Evolutionary conservation across 2,113 vertebrate genomes (phyloP), one percentile per base, ranked within the genome.

Genomic region (Pelobates fuscus): DNA sequence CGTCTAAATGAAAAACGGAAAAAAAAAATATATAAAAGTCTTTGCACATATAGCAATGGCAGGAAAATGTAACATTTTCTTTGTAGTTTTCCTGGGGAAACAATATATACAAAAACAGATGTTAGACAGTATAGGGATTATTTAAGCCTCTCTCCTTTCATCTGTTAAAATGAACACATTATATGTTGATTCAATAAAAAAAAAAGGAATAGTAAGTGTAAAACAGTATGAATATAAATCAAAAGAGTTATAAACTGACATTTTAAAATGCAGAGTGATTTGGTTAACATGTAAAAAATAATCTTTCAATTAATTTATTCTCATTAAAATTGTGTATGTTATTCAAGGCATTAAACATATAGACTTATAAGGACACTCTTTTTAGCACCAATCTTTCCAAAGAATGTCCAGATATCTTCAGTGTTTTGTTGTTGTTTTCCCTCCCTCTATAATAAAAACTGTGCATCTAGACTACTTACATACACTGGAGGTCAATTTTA

Each of bases 371-470:
- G 89, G 89, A 94, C 86, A 91, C 86, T 85, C 59, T 89, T 91
- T 85, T 83, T 92, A 98, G 96, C 96, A 98, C 96, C 95, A 87
- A 90, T 88, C 89, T 90, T 90, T 88, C 88, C 90, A 88, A 85
- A 91, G 87, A 87, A 90, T 85, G 86, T 84, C 88, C 89, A 87
- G 86, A 93, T 86, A 86, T 89, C 92, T 88, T 93, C 92, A 94
- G 91, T 93, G 91, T 95, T 92, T 89, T 87, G 82, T 82, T 85
- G 11, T 44, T 61, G 79, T 49, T 49, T 49, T 49, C 10, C 15
- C 14, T 41, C 14, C 14, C 2, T 49, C 44, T 84, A 80, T 85
- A 82, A 80, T 86, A 68, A 10, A 30, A 70, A 83, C 86, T 71
- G 78, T 78, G 82, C 83, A 88, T 70, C 83, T 91, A 89, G 80